Base-by-base conservation (phyloP, 2,113 vertebrate species). In the Scatophagus argus region DNA sequence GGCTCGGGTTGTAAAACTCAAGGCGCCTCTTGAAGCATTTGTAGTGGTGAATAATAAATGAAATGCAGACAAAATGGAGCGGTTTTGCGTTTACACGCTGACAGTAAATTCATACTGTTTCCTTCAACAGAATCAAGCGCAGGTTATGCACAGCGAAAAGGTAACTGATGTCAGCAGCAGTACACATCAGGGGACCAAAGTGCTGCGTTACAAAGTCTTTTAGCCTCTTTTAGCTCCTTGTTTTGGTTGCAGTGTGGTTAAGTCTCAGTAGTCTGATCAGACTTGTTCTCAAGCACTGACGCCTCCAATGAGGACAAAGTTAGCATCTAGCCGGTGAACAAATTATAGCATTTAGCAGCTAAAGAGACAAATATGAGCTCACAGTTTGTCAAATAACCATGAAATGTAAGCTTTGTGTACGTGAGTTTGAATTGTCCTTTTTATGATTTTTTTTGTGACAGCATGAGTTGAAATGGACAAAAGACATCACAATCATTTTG, bases 41-140 rank as follows among this genome's bases (percentile, higher is more conserved):
- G 31, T n/a, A 56, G 27, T 19, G 8, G 66, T 39, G 63, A 84
- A 56, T 70, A 49, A 84, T 66, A 43, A 52, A 69, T 63, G 8
- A 43, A 67, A 51, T 51, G 5, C 19, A 46, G 46, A 31, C 12
- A 25, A 11, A 36, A 12, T 11, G 34, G 19, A 29, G 38, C 46
- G 25, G 46, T 41, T 70, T 39, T 39, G 29, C 43, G 27, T 49
- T 72, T 10, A 59, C 36, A 43, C 43, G 49, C 25, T 8, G 56
- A 17, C 36, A 44, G 54, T 29, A 52, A 67, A 60, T 74, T 27
- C 27, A 46, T 55, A 25, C 17, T 8, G 52, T 51, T 55, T 16
- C 29, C 14, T 51, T 44, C 17, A 73, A 13, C 13, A 52, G 4
- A 36, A 52, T 21, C 4, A 71, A 47, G 14, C 21, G 13, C 2